Percentiles rank a stretch among this genome's conserved stretches.
Evolutionary conservation across 2,888 invertebrate genomes (phyloP).

Genomic region (Sylvicola fuscatus): DNA sequence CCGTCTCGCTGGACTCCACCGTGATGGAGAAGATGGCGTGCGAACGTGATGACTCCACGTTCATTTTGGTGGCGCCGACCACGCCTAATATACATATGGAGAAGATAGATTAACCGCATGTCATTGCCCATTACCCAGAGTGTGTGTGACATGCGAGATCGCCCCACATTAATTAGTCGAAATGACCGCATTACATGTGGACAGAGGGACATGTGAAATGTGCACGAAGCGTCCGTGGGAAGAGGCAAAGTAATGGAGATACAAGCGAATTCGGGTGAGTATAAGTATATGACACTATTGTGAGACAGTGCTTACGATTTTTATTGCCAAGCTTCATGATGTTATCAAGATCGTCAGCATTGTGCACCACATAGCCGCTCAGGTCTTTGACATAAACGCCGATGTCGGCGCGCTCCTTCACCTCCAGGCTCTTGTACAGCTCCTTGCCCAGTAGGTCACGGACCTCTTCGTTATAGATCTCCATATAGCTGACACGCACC

Average conservation of each 20-base stretch:
- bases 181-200: no score
- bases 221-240: neutral
- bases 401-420: conserved; percentile 88
- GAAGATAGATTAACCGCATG: neutral
- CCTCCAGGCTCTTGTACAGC: conserved; percentile 67
- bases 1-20: conserved; percentile 81
- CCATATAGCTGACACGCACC: conserved; percentile 92
- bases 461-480: conserved; percentile 99
- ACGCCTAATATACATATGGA: conserved; percentile 27
- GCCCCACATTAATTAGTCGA: no score
- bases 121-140: no score
- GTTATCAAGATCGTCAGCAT: conserved; percentile 83
- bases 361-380: conserved; percentile 93
- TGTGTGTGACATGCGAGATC: no score
- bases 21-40: conserved; percentile 98
- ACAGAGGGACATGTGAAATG: no score
- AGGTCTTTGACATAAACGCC: conserved; percentile 97
- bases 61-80: conserved; percentile 92
- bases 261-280: conserved; percentile 9
- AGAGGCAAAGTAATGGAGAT: conserved; percentile 14
- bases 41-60: conserved; percentile 85
- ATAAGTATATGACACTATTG: no score
- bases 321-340: conserved; percentile 94
- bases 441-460: conserved; percentile 83
- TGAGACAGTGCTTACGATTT: conserved; percentile 47